Conservation (phyloP, 2,888 invertebrate species). For the Metellina segmentata region DNA sequence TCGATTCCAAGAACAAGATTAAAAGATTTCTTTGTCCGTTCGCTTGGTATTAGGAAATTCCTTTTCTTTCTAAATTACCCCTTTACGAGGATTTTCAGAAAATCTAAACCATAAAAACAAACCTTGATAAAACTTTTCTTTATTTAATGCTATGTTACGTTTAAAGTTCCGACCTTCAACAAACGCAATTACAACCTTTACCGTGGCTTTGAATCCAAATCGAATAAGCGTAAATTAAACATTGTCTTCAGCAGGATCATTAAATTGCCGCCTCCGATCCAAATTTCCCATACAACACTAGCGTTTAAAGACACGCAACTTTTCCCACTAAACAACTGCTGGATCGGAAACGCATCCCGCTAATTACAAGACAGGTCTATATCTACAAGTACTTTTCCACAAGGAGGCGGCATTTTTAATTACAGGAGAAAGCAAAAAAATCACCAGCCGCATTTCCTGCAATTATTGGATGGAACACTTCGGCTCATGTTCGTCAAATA, state of each 20-base stretch:
- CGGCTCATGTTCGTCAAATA: slow-evolving; percentile 11
- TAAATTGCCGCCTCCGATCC: not conserved
- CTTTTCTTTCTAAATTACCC: too few species aligned
- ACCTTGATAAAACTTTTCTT: too few species aligned
- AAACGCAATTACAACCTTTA: not conserved
- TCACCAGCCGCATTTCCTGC: slow-evolving; percentile 36
- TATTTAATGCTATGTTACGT: too few species aligned
- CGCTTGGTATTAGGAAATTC: too few species aligned
- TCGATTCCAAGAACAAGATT: too few species aligned
- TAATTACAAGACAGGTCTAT: not conserved
- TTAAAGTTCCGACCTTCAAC: not conserved
- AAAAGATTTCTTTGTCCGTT: too few species aligned
- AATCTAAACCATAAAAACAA: too few species aligned
- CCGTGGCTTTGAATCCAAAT: not conserved
- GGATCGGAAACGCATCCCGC: not conserved
- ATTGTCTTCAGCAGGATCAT: not conserved
- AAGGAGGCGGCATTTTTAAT: not conserved
- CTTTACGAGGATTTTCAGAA: too few species aligned
- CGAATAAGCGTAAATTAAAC: not conserved
- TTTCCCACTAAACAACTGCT: not conserved
- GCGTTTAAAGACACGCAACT: too few species aligned
- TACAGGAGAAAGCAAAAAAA: slow-evolving; percentile 5
- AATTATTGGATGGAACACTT: slow-evolving; percentile 43
- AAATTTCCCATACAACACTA: too few species aligned
- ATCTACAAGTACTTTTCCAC: slow-evolving; percentile 8